These are phyloP conservation scores for Muntiacus reevesi DNA, from an alignment of 2,113 vertebrate species.

Conservation along the genomic window DNA sequence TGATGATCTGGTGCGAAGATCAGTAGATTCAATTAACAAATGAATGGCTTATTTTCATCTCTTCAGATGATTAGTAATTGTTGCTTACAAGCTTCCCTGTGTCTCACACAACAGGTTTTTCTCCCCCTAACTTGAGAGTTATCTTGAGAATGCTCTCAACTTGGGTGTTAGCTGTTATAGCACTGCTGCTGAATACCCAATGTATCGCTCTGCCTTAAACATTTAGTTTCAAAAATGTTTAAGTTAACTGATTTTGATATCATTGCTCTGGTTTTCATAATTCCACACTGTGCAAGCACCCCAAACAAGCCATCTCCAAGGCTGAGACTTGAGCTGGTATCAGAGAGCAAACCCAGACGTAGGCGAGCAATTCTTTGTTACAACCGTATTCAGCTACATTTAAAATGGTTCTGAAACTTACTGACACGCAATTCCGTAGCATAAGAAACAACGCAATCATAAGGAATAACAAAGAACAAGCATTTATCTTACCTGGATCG, in stretches of 20 bases:
- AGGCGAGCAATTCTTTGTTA: slow-evolving; percentile 46
- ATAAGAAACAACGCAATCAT: background rate
- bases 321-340: background rate
- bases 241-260: background rate
- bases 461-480: background rate
- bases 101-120: background rate
- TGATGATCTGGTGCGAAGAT: background rate
- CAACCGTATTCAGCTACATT: background rate
- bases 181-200: background rate
- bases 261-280: background rate
- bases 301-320: background rate
- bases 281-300: background rate
- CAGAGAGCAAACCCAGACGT: background rate
- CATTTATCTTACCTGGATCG: slow-evolving; percentile 90
- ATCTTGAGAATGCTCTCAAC: background rate
- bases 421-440: background rate
- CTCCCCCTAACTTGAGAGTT: background rate
- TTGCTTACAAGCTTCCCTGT: background rate
- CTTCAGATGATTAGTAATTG: background rate
- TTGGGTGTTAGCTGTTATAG: background rate
- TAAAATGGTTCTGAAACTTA: background rate
- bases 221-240: background rate
- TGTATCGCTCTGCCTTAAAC: background rate
- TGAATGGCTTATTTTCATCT: slow-evolving; percentile 21
- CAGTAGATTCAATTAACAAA: background rate